Percentiles rank a stretch among this genome's conserved stretches.
Evolutionary conservation across 2,113 vertebrate genomes (phyloP).

Genomic region (Colistium nudipinnis): DNA sequence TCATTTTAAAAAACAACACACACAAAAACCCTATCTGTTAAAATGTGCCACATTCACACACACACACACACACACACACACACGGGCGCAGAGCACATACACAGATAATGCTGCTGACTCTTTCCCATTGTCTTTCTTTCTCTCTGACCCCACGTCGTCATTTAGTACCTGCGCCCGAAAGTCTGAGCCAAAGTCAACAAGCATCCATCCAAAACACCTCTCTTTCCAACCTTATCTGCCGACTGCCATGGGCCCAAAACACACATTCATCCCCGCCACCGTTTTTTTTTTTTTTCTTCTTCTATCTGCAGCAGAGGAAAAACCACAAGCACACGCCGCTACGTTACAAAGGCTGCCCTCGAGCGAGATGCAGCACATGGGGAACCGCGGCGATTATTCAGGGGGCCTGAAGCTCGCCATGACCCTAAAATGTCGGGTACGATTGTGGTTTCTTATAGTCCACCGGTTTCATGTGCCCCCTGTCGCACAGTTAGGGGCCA

Average conservation of each 20-base stretch:
- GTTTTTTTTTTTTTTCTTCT: background rate
- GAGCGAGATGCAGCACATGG: constrained; percentile 20
- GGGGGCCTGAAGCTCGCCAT: constrained; percentile 46
- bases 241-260: constrained; percentile 31
- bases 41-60: background rate
- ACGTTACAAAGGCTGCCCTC: constrained; percentile 40
- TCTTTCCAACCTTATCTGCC: constrained; percentile 63
- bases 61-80: background rate
- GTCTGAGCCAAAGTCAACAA: constrained; percentile 71
- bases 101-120: constrained; percentile 23
- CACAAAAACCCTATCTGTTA: background rate
- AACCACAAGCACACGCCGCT: constrained; percentile 1
- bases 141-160: constrained; percentile 42
- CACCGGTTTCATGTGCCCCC: constrained; percentile 34
- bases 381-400: constrained; percentile 53
- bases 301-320: constrained; percentile 16
- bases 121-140: constrained; percentile 51
- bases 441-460: constrained; percentile 36
- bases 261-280: constrained; percentile 21
- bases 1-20: too few relatives aligned
- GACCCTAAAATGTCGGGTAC: constrained; percentile 69
- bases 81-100: background rate
- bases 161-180: constrained; percentile 37
- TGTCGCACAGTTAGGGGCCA: constrained; percentile 10
- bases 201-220: constrained; percentile 65